Evolutionary conservation across 2,888 invertebrate genomes (phyloP).

Genomic region (Adelognathus sp.): DNA sequence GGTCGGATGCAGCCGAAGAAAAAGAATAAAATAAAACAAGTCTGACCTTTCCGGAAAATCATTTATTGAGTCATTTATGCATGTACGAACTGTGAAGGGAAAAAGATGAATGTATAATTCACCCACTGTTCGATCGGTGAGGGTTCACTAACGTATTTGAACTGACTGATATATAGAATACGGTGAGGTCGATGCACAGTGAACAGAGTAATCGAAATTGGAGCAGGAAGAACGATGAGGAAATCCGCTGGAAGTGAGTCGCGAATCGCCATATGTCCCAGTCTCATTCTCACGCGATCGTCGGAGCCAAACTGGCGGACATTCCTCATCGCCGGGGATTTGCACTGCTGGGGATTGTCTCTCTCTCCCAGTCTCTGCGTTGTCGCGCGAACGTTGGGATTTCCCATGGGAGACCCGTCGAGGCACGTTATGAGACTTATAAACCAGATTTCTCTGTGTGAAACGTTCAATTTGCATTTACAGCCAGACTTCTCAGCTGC

Average conservation of each 20-base stretch:
- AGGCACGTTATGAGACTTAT: conserved; percentile 57
- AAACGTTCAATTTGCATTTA: neutral
- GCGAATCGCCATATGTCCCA: conserved; percentile 11
- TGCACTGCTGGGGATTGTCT: conserved; percentile 7
- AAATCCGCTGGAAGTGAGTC: conserved; percentile 10
- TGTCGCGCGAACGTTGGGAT: conserved; percentile 33
- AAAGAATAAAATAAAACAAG: too few relatives aligned
- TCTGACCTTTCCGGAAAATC: neutral
- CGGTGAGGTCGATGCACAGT: neutral
- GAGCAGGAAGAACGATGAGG: neutral
- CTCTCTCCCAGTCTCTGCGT: neutral
- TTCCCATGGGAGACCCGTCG: conserved; percentile 55
- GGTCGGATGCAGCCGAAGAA: too few relatives aligned
- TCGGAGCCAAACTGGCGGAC: conserved; percentile 53
- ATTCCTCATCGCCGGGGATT: conserved; percentile 49
- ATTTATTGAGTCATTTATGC: neutral
- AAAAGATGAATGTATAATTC: neutral
- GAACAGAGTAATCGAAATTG: neutral
- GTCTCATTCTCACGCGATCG: conserved; percentile 35
- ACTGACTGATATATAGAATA: neutral
- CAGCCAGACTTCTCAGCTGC: neutral
- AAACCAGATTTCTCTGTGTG: neutral
- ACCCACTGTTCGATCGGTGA: neutral
- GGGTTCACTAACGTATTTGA: neutral
- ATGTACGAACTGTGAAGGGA: neutral